Conservation (phyloP, 2,113 vertebrate species). For the Illadopsis cleaveri region DNA sequence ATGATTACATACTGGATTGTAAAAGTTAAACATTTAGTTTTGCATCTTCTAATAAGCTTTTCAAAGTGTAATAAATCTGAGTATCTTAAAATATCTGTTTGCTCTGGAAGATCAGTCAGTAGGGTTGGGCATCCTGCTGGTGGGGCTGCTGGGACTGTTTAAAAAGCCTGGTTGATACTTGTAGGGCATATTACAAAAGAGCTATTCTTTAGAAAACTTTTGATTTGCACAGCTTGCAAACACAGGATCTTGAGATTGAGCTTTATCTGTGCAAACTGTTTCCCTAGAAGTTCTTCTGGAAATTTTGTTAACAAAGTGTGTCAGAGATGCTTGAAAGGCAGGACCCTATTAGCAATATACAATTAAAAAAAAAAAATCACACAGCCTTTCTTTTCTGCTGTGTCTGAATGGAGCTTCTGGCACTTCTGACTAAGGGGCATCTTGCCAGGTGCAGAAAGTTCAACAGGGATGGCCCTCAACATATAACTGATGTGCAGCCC, state of each 20-base stretch:
- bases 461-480: background rate
- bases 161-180: background rate
- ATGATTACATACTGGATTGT: conserved; percentile 44
- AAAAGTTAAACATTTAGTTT: conserved; percentile 65
- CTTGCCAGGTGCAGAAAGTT: background rate
- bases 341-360: background rate
- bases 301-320: background rate
- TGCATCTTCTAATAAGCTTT: conserved; percentile 56
- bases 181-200: background rate
- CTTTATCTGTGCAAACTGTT: background rate
- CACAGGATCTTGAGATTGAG: background rate
- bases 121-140: background rate
- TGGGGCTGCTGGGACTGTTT: background rate
- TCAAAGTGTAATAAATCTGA: conserved; percentile 53
- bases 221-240: background rate
- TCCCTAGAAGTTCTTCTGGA: background rate
- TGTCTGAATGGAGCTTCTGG: background rate
- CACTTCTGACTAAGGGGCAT: background rate
- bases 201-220: background rate
- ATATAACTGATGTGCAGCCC: background rate
- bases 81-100: conserved; percentile 55
- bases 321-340: background rate
- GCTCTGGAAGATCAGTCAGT: background rate
- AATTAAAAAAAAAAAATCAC: background rate
- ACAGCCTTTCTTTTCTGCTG: background rate